Evolutionary conservation across 1,140 invertebrate genomes (phyloP), one percentile per base, ranked within the genome.

Genomic region (Euura saliciscinereae): DNA sequence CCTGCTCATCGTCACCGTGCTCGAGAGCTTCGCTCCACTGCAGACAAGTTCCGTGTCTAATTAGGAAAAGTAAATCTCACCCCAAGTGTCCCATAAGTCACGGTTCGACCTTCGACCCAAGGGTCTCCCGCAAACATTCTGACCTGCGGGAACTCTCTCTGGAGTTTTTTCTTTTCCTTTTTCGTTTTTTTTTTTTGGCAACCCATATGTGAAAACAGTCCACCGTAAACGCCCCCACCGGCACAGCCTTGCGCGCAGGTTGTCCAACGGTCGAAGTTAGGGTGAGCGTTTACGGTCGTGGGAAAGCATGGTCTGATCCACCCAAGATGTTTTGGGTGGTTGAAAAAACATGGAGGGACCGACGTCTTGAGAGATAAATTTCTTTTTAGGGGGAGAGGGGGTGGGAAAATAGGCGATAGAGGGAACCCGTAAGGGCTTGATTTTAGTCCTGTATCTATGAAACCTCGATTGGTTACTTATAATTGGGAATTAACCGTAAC

Each of bases 191-290:
- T 44, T 69, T 80, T 82, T 82, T 79, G 73, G 78, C 74, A 69
- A 79, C 68, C 79, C 80, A 82, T 74, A 81, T 82, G 80, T 82
- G 79, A 77, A 80, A 79, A 77, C 74, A 76, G 74, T 45, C 80
- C 78, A 78, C 79, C 80, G 66, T 81, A 78, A 68, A 74, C 71
- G 73, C 71, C 70, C 44, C 10, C 51, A 6, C 13, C 51, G 51
- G 51, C 10, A n/a, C 3, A 8, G 51, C 6, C 51, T 59, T 59
- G 51, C 28, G 28, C 68, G 66, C 72, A 73, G 76, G 72, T 79
- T 74, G 66, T 75, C 66, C 71, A 82, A 81, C 79, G 78, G 75
- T 76, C 76, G 69, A 45, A 59, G 13, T 59, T 28, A n/a, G 51
- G 51, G 51, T 59, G 51, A 73, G 77, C 77, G 75, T 73, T 71